Conservation (phyloP, 2,113 vertebrate genomes). For the Jaculus jaculus region DNA sequence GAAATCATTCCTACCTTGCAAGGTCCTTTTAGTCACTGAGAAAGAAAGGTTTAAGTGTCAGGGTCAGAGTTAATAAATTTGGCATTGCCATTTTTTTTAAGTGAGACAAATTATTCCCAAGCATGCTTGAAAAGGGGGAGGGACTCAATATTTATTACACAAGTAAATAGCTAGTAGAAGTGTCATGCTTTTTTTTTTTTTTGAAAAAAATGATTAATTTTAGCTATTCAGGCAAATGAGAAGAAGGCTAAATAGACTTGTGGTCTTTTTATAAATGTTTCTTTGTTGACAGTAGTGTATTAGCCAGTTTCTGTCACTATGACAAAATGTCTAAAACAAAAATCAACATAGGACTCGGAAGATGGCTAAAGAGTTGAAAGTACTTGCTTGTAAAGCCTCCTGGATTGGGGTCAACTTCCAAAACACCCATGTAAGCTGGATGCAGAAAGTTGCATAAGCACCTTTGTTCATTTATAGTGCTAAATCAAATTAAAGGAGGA, state of each 20-base stretch:
- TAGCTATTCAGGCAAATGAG: slow-evolving; percentile 64
- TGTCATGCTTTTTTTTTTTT: slow-evolving; percentile 54
- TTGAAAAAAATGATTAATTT: slow-evolving; percentile 76
- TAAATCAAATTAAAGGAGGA: neutral
- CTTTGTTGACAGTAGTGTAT: neutral
- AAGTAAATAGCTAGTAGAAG: slow-evolving; percentile 68
- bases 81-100: neutral
- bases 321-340: neutral
- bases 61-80: neutral
- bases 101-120: neutral
- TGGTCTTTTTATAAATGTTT: neutral
- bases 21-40: neutral
- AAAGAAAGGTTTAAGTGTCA: slow-evolving; percentile 24
- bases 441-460: too few species aligned
- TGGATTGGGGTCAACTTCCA: too few species aligned
- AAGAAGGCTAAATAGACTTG: neutral
- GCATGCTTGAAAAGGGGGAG: neutral
- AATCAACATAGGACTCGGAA: neutral
- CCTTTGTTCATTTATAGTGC: too few species aligned
- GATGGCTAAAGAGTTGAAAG: too few species aligned
- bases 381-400: too few species aligned
- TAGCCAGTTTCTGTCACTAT: neutral
- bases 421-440: too few species aligned
- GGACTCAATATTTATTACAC: neutral
- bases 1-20: neutral